phyloP scores from a whole-genome alignment of 1,140 invertebrate genomes.

The Drosophila nannoptera region DNA sequence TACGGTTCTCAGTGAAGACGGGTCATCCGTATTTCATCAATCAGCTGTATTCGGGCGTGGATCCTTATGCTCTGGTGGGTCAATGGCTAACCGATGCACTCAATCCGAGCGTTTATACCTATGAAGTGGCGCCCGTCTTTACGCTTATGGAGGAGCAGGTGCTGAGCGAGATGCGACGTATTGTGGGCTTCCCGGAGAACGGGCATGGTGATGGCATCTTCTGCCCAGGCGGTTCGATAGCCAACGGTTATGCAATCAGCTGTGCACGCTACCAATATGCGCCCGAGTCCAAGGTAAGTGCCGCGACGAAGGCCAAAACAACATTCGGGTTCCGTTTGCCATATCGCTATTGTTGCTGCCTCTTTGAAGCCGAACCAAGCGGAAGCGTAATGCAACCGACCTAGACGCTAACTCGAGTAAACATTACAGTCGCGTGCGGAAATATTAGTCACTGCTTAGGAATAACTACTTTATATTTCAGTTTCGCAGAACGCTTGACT shows the following conservation, averaged over 20 bases:
- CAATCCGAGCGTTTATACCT: slow-evolving; percentile 93
- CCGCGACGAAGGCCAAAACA: slow-evolving; percentile 34
- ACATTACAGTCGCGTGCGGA: not conserved
- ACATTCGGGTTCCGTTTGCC: slow-evolving; percentile 5
- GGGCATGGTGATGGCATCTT: slow-evolving; percentile 92
- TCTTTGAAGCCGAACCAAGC: slow-evolving; percentile 33
- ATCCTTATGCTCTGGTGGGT: slow-evolving; percentile 90
- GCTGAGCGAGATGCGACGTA: slow-evolving; percentile 88
- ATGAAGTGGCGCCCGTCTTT: slow-evolving; percentile 94
- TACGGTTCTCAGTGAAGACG: slow-evolving; percentile 91
- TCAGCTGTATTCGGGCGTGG: slow-evolving; percentile 91
- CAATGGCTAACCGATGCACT: slow-evolving; percentile 92
- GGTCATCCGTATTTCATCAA: slow-evolving; percentile 93
- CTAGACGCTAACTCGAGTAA: slow-evolving; percentile 29
- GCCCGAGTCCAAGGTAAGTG: slow-evolving; percentile 88
- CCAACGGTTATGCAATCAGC: slow-evolving; percentile 96
- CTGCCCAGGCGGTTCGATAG: slow-evolving; percentile 96
- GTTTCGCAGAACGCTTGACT: no score
- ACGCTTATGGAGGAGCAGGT: slow-evolving; percentile 92
- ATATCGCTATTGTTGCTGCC: not conserved
- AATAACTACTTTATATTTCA: not conserved
- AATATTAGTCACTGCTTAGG: not conserved
- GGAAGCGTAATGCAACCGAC: slow-evolving; percentile 25
- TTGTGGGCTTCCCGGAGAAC: slow-evolving; percentile 89
- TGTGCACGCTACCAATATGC: slow-evolving; percentile 88